A percentile compares a stretch with the other conserved stretches of the same genome.
Evolutionary conservation across 2,797 vertebrate species (phyloP).

Genomic region (Cynopterus sphinx): DNA sequence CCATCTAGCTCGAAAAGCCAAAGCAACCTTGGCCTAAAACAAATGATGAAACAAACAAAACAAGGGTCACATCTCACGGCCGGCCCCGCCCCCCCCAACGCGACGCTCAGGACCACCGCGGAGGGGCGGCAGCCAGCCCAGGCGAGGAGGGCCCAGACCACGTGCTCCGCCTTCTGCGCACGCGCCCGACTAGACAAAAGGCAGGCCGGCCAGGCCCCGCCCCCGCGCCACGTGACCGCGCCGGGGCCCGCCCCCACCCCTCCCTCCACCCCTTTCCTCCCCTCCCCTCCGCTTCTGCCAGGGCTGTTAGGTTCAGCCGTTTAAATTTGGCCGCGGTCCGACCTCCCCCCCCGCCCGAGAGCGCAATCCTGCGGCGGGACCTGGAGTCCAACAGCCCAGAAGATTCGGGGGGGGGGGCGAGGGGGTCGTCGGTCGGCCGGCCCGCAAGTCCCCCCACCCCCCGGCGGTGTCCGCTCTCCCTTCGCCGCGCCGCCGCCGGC

Average conservation of each 20-base stretch:
- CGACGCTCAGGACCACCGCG: fast-evolving
- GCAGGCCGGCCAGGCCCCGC: conserved; percentile 48
- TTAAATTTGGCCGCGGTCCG: conserved; percentile 77
- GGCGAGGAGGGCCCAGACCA: background rate
- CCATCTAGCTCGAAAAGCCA: background rate
- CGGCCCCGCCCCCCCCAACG: background rate
- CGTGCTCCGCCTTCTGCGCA: conserved; percentile 61
- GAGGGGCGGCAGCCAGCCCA: fast-evolving
- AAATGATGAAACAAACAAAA: background rate
- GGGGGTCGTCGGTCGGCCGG: background rate
- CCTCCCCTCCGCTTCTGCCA: conserved; percentile 56
- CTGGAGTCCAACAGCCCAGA: conserved; percentile 17
- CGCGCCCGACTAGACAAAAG: conserved; percentile 76
- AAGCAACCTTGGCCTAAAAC: background rate
- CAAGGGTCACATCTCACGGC: background rate
- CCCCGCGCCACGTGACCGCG: conserved; percentile 49
- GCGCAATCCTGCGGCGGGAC: conserved; percentile 23
- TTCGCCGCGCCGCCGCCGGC: conserved; percentile 39
- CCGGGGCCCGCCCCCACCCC: conserved; percentile 19
- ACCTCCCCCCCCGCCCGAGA: conserved; percentile 54
- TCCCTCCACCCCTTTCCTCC: conserved; percentile 10
- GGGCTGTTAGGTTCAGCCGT: conserved; percentile 76
- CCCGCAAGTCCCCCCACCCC: conserved; percentile 34
- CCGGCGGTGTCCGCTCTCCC: conserved; percentile 55
- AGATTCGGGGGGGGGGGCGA: background rate